Conservation (phyloP, 2,888 invertebrate genomes). For the Hofmannophila pseudospretella region DNA sequence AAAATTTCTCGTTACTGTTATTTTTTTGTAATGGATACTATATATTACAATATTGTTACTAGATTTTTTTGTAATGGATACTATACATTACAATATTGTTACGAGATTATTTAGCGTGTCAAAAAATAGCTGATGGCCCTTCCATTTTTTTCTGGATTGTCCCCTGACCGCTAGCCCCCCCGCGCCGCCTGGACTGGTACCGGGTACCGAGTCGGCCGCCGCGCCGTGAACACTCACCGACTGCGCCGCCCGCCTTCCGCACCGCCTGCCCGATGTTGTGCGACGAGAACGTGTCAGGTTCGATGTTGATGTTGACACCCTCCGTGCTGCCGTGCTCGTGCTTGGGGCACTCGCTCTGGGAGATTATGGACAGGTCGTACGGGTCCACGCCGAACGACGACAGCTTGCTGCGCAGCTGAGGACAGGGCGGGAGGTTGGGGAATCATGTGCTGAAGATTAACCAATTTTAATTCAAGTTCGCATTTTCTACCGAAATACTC, state of each 20-base stretch:
- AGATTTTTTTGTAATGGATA: too few relatives aligned
- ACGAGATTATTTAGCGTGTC: too few relatives aligned
- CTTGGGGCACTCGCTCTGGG: constrained; percentile 83
- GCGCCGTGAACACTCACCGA: constrained; percentile 61
- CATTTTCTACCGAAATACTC: too few relatives aligned
- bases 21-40: too few relatives aligned
- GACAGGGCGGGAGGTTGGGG: too few relatives aligned
- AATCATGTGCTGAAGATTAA: too few relatives aligned
- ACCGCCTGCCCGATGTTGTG: constrained; percentile 85
- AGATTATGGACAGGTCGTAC: constrained; percentile 85
- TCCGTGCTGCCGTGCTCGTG: constrained; percentile 75
- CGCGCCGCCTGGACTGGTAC: not conserved
- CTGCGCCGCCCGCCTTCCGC: constrained; percentile 83
- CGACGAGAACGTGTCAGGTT: constrained; percentile 86
- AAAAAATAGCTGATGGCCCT: too few relatives aligned
- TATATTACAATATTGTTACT: too few relatives aligned
- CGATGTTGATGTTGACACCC: constrained; percentile 83
- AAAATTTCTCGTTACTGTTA: too few relatives aligned
- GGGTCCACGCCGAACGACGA: constrained; percentile 84
- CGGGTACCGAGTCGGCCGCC: not conserved
- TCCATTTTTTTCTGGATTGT: too few relatives aligned
- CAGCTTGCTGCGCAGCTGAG: constrained; percentile 80
- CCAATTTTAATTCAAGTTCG: too few relatives aligned
- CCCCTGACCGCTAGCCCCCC: not conserved
- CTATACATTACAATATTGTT: too few relatives aligned